phyloP scores from a whole-genome alignment of 1,140 invertebrate genomes.

The Drosophila tristis region DNA sequence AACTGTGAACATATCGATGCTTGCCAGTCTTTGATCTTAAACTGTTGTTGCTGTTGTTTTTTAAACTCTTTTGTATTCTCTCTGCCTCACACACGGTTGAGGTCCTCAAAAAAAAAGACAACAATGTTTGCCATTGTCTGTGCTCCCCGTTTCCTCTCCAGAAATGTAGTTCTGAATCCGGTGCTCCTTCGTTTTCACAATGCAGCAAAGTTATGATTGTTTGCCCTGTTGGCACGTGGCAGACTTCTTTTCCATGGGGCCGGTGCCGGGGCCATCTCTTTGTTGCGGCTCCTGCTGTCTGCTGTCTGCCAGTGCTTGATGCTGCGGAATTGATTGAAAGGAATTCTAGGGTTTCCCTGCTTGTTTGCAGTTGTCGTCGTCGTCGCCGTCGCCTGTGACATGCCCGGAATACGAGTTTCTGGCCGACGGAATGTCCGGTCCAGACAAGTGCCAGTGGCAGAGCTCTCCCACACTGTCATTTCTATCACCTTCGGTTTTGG shows the following conservation, averaged over 20 bases:
- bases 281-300: constrained; percentile 26
- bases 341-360: constrained; percentile 46
- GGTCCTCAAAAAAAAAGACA: neutral
- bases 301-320: constrained; percentile 1
- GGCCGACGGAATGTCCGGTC: constrained; percentile 1
- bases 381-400: constrained; percentile 31
- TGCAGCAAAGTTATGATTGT: constrained; percentile 59
- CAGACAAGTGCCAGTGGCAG: too few relatives aligned
- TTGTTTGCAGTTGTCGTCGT: constrained; percentile 46
- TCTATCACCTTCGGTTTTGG: too few relatives aligned
- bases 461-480: too few relatives aligned
- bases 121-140: neutral
- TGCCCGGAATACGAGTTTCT: constrained; percentile 19
- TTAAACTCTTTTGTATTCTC: too few relatives aligned
- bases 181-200: constrained; percentile 1
- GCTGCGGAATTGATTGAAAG: constrained; percentile 18
- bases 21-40: too few relatives aligned
- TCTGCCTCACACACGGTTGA: neutral
- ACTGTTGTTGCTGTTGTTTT: too few relatives aligned
- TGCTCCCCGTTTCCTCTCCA: neutral
- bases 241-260: constrained; percentile 32
- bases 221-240: constrained; percentile 58
- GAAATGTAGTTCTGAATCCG: neutral
- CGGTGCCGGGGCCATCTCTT: constrained; percentile 5
- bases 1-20: too few relatives aligned